phyloP scores from a whole-genome alignment of 2,888 invertebrate genomes.

The Stegana nigrithorax region DNA sequence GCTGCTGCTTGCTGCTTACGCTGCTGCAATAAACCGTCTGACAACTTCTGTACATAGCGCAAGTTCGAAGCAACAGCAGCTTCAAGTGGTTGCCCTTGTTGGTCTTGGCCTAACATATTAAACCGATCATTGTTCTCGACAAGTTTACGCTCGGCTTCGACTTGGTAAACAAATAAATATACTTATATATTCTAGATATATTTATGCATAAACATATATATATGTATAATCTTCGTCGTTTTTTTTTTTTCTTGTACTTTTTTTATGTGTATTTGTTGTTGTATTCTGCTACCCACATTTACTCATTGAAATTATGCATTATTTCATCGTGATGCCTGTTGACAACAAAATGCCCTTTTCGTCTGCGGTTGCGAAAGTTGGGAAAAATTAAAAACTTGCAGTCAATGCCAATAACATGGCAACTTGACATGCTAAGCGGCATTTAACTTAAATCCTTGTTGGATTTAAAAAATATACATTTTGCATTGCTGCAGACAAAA shows the following conservation, averaged over 20 bases:
- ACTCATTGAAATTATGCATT: slow-evolving; percentile 1
- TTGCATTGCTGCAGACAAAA: too few species aligned
- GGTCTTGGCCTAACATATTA: slow-evolving; percentile 60
- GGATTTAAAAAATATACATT: too few species aligned
- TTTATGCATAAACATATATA: background rate
- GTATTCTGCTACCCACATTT: background rate
- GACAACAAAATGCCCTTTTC: background rate
- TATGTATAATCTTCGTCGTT: background rate
- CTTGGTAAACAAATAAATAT: slow-evolving; percentile 39
- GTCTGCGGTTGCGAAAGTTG: slow-evolving; percentile 11
- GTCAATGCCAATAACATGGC: background rate
- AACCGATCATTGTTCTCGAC: slow-evolving; percentile 66
- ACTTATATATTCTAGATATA: slow-evolving; percentile 28
- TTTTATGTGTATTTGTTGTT: background rate
- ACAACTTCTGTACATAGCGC: background rate
- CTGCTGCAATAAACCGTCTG: background rate
- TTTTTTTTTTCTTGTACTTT: background rate
- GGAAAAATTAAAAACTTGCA: background rate
- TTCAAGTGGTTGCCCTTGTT: background rate
- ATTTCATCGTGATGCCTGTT: background rate
- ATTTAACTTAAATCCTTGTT: too few species aligned
- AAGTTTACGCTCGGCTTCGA: slow-evolving; percentile 37
- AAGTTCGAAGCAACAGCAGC: background rate
- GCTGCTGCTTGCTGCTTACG: background rate
- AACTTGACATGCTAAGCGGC: background rate